Evolutionary conservation across 2,888 invertebrate species (phyloP).

Genomic region (Spisula subtruncata): DNA sequence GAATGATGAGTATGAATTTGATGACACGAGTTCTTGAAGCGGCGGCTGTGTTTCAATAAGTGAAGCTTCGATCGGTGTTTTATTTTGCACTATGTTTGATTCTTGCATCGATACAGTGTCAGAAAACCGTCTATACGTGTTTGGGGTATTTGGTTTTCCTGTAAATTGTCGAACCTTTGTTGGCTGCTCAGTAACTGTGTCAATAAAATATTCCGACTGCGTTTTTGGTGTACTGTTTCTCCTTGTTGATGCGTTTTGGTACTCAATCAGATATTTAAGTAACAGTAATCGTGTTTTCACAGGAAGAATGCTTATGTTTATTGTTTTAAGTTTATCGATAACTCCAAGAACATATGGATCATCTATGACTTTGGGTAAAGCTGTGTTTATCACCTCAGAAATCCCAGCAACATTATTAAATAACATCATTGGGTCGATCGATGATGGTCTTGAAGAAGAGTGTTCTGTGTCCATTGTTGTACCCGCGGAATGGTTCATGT

Average conservation of each 20-base stretch:
- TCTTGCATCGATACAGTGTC: background rate
- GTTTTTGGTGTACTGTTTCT: background rate
- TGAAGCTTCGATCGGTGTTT: background rate
- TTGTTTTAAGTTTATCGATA: background rate
- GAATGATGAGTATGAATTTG: background rate
- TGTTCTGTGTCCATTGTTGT: background rate
- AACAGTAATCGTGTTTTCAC: background rate
- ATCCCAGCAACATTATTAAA: background rate
- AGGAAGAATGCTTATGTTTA: background rate
- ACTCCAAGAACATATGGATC: background rate
- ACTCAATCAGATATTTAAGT: background rate
- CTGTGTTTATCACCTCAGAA: background rate
- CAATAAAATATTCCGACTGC: background rate
- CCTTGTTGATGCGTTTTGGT: background rate
- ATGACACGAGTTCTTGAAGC: background rate
- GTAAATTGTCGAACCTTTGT: background rate
- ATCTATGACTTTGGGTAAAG: background rate
- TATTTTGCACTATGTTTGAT: background rate
- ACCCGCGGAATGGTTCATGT: background rate
- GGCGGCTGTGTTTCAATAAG: background rate
- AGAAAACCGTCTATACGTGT: background rate
- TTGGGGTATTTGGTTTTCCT: background rate
- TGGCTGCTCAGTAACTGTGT: background rate
- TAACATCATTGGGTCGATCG: background rate
- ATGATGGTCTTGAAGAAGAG: background rate